phyloP scores from a whole-genome alignment of 2,888 invertebrate species.

The Acleris cristana region DNA sequence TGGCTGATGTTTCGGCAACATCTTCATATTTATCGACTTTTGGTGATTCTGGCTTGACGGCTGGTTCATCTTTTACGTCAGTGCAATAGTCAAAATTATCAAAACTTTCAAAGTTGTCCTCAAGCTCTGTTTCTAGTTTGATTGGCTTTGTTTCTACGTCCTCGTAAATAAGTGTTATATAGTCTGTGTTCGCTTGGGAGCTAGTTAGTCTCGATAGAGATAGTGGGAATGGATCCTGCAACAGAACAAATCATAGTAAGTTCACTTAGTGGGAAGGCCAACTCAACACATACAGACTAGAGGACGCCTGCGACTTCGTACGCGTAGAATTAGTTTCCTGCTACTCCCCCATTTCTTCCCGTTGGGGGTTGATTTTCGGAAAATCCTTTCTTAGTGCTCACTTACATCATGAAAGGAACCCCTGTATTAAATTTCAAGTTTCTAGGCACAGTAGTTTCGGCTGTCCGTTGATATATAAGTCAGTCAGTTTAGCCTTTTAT shows the following conservation, averaged over 20 bases:
- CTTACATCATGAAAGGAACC: no score
- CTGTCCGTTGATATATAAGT: no score
- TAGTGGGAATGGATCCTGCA: constrained; percentile 15
- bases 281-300: no score
- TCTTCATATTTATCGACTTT: neutral
- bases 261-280: no score
- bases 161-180: constrained; percentile 5
- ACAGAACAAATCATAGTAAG: neutral
- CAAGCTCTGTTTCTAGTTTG: constrained; percentile 12
- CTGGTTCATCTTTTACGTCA: constrained; percentile 13
- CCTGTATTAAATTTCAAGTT: no score
- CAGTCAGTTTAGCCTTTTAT: no score
- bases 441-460: no score
- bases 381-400: no score
- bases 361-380: no score
- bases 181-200: neutral
- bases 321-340: no score
- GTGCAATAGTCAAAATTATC: constrained; percentile 1
- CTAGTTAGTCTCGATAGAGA: constrained; percentile 13
- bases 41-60: neutral
- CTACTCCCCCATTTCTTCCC: no score
- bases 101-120: constrained; percentile 10
- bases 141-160: constrained; percentile 19
- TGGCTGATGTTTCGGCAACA: neutral
- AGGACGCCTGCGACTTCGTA: no score